A percentile compares a stretch with the other conserved stretches of the same genome.
These are phyloP conservation scores for Taenaris catops DNA, from an alignment of 2,888 invertebrate genomes.

Conservation along the genomic window DNA sequence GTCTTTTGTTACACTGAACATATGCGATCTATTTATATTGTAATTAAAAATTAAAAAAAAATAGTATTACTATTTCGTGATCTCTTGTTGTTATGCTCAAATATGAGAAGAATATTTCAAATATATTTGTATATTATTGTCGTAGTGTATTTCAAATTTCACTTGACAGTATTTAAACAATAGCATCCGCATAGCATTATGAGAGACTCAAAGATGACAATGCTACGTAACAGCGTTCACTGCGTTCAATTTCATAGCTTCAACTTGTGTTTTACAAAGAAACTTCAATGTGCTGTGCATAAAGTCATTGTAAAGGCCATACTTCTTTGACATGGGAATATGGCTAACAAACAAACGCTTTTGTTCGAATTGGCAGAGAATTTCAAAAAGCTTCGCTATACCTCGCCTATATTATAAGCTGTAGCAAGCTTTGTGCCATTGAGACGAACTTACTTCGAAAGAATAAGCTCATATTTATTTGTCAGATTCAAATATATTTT, in stretches of 20 bases:
- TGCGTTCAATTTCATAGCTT: no score
- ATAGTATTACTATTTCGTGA: no score
- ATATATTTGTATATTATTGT: no score
- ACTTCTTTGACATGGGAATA: neutral
- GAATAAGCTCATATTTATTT: conserved; percentile 1
- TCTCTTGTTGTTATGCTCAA: no score
- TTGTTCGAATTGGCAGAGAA: neutral
- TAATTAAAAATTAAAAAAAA: no score
- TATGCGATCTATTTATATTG: no score
- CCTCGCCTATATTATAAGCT: no score
- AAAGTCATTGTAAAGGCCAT: neutral
- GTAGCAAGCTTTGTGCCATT: no score
- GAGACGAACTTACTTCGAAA: no score
- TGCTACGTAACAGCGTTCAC: neutral
- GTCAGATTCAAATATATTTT: conserved; percentile 1
- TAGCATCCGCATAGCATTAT: neutral
- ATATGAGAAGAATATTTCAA: no score
- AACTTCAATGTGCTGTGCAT: conserved; percentile 1
- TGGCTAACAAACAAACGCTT: conserved; percentile 3
- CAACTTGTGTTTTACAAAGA: neutral
- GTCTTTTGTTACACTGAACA: no score
- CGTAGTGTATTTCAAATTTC: no score
- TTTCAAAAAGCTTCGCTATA: neutral
- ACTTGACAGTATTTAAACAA: neutral
- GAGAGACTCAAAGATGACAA: neutral